phyloP scores from a whole-genome alignment of 37 sponge, comb jelly and placozoan genomes.

The Chondrilla cf. caribensis region DNA sequence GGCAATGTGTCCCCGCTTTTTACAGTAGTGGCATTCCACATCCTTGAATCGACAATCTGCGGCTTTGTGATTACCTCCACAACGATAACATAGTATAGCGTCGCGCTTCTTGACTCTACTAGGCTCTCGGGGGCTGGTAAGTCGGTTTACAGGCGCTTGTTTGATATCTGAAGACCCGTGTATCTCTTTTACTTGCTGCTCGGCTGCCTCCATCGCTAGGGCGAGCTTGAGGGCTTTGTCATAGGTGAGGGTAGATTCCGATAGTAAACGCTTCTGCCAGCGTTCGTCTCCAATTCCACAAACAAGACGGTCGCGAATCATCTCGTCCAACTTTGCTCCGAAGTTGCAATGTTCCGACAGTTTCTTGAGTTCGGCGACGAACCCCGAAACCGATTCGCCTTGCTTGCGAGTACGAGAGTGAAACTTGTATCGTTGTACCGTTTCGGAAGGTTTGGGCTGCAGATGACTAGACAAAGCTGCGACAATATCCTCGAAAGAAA shows the following conservation, averaged over 20 bases:
- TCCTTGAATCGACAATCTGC: not conserved
- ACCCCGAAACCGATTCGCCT: not conserved
- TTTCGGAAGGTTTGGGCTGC: constrained; percentile 1
- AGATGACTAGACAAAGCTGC: not conserved
- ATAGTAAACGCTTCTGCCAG: not conserved
- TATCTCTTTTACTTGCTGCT: not conserved
- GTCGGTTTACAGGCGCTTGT: not conserved
- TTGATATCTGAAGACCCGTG: not conserved
- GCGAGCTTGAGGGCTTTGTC: constrained; percentile 6
- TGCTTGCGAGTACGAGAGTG: not conserved
- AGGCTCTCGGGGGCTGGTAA: not conserved
- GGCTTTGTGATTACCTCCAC: not conserved
- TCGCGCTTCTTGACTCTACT: too few relatives aligned
- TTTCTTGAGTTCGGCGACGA: constrained; percentile 11
- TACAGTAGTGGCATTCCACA: not conserved
- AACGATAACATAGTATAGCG: not conserved
- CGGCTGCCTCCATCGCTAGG: not conserved
- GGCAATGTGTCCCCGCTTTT: not conserved
- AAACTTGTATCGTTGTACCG: constrained; percentile 8
- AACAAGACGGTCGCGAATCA: constrained; percentile 17
- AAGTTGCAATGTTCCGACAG: constrained; percentile 17
- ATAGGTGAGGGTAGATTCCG: not conserved
- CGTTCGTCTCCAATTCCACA: not conserved
- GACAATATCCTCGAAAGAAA: not conserved
- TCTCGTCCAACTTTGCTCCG: constrained; percentile 12